phyloP scores from a whole-genome alignment of 2,888 invertebrate genomes.

The Atherix ibis region DNA sequence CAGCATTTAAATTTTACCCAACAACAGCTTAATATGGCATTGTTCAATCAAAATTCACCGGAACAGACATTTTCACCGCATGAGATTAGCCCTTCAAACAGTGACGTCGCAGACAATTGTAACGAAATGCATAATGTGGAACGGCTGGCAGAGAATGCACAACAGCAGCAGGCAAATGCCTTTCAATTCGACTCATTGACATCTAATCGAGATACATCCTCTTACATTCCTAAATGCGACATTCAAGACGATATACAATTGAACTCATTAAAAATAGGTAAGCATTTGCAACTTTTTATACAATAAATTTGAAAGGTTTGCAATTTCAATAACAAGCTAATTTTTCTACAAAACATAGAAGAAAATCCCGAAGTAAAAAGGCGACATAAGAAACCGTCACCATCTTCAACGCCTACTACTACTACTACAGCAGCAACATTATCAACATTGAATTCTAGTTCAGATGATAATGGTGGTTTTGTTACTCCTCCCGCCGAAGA shows the following conservation, averaged over 20 bases:
- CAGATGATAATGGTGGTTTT: constrained; percentile 20
- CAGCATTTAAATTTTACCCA: constrained; percentile 16
- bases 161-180: constrained; percentile 29
- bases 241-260: constrained; percentile 14
- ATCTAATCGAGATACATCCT: constrained; percentile 21
- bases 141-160: constrained; percentile 28
- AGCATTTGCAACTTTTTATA: constrained; percentile 2
- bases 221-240: constrained; percentile 8
- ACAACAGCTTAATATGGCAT: constrained; percentile 16
- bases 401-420: constrained; percentile 10
- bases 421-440: constrained; percentile 10
- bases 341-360: constrained; percentile 9
- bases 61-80: constrained; percentile 16
- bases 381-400: constrained; percentile 14
- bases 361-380: constrained; percentile 15
- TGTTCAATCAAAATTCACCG: constrained; percentile 17
- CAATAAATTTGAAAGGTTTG: not conserved
- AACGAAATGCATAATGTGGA: constrained; percentile 30
- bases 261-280: constrained; percentile 15
- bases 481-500: constrained; percentile 17
- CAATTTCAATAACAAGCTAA: not conserved
- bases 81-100: constrained; percentile 13
- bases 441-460: constrained; percentile 17
- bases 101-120: constrained; percentile 9
- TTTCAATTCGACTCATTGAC: constrained; percentile 33